These are phyloP conservation scores for Acromyrmex heyeri DNA, from an alignment of 1,140 invertebrate species.

Conservation along the genomic window DNA sequence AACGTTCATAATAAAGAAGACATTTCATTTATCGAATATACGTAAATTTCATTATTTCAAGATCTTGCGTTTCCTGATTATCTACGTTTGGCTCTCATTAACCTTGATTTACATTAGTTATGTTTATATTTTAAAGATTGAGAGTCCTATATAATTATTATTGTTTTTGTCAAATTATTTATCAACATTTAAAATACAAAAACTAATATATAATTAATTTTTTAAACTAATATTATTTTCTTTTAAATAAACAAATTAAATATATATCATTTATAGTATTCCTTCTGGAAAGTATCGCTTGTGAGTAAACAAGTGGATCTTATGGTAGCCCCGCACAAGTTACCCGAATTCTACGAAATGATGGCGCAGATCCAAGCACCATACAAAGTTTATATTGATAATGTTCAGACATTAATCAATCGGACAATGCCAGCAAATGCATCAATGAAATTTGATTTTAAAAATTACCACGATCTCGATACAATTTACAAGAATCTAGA, in stretches of 20 bases:
- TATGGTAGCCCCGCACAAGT: not conserved
- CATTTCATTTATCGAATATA: no score
- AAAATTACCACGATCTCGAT: not conserved
- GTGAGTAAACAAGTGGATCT: not conserved
- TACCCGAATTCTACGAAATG: not conserved
- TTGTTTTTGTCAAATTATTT: no score
- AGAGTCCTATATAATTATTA: no score
- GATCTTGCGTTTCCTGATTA: no score
- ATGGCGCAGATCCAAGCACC: not conserved
- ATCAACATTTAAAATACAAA: no score
- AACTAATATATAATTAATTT: no score
- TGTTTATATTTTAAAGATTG: no score
- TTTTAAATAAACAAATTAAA: not conserved
- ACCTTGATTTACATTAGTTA: no score
- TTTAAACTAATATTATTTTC: no score
- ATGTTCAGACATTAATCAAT: conserved; percentile 3
- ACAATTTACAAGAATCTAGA: not conserved
- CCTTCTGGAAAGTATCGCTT: not conserved
- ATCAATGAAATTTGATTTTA: not conserved
- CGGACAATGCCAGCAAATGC: not conserved
- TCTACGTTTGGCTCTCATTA: no score
- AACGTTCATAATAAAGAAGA: no score
- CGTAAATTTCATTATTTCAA: no score
- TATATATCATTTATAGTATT: not conserved
- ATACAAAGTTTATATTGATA: not conserved